Evolutionary conservation across 2,888 invertebrate species (phyloP).

Genomic region (Pocota personata): DNA sequence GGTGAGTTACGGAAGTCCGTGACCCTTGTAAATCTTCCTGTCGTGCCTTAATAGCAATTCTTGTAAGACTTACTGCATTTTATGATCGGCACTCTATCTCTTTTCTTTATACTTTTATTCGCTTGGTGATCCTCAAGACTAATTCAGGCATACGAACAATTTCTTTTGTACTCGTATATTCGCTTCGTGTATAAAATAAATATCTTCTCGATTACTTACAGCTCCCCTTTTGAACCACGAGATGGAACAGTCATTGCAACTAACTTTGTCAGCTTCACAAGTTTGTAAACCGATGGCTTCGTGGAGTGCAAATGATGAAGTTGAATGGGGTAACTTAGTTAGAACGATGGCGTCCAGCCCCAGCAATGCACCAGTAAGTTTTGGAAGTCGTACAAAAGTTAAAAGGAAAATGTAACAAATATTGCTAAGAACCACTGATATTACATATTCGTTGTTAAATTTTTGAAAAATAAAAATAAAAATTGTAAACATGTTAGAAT

Average conservation of each 20-base stretch:
- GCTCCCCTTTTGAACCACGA: slow-evolving; percentile 23
- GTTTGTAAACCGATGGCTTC: background rate
- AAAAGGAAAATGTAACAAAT: background rate
- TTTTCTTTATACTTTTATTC: too few species aligned
- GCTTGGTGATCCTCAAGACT: too few species aligned
- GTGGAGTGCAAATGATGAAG: background rate
- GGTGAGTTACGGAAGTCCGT: too few species aligned
- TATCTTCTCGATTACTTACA: background rate
- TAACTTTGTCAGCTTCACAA: background rate
- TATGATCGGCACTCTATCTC: too few species aligned
- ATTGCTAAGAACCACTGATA: background rate
- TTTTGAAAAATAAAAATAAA: background rate
- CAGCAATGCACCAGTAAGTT: background rate
- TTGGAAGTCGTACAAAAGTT: background rate
- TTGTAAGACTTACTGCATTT: too few species aligned
- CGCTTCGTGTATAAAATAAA: background rate
- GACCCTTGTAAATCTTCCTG: too few species aligned
- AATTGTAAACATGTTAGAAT: background rate
- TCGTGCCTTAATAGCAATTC: too few species aligned
- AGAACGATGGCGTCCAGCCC: background rate
- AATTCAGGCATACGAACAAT: too few species aligned
- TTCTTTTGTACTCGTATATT: too few species aligned
- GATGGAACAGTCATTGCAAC: background rate
- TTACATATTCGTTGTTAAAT: background rate
- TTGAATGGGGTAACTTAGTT: background rate